phyloP scores from a whole-genome alignment of 2,888 invertebrate species.

The Apomyelois bistriatella region DNA sequence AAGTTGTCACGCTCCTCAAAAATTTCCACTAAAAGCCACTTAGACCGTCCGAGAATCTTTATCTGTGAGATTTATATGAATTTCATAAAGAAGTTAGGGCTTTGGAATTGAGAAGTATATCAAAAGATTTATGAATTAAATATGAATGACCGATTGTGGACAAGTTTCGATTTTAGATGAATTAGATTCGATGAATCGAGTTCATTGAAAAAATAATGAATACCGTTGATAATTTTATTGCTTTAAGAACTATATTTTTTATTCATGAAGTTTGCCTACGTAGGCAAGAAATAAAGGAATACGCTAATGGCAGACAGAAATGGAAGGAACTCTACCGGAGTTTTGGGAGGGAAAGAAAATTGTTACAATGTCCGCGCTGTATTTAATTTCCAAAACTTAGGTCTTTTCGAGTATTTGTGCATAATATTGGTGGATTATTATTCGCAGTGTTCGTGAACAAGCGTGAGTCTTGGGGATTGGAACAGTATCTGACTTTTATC shows the following conservation, averaged over 20 bases:
- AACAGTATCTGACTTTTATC: too few species aligned
- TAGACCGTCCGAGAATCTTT: conserved; percentile 39
- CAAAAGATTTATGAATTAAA: conserved; percentile 27
- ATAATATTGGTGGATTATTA: too few species aligned
- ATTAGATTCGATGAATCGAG: conserved; percentile 21
- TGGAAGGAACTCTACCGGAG: too few species aligned
- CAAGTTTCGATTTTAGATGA: conserved; percentile 28
- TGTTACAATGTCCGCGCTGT: too few species aligned
- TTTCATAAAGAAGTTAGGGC: conserved; percentile 60
- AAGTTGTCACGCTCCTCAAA: conserved; percentile 55
- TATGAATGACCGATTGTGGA: conserved; percentile 9
- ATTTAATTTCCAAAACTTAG: too few species aligned
- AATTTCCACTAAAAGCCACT: conserved; percentile 41
- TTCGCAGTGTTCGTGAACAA: too few species aligned
- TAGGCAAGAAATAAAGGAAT: too few species aligned
- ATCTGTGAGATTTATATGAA: conserved; percentile 58
- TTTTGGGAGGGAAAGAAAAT: too few species aligned
- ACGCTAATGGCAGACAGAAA: too few species aligned
- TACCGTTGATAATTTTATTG: conserved; percentile 5
- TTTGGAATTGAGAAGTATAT: conserved; percentile 22
- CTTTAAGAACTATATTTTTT: neutral
- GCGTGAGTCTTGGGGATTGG: too few species aligned
- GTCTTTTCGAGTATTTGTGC: too few species aligned
- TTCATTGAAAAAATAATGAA: neutral
- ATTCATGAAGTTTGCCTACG: neutral